Percentiles rank a stretch among this genome's conserved stretches.
Evolutionary conservation across 1,140 invertebrate genomes (phyloP).

Genomic region (Ostrea denselamellosa): DNA sequence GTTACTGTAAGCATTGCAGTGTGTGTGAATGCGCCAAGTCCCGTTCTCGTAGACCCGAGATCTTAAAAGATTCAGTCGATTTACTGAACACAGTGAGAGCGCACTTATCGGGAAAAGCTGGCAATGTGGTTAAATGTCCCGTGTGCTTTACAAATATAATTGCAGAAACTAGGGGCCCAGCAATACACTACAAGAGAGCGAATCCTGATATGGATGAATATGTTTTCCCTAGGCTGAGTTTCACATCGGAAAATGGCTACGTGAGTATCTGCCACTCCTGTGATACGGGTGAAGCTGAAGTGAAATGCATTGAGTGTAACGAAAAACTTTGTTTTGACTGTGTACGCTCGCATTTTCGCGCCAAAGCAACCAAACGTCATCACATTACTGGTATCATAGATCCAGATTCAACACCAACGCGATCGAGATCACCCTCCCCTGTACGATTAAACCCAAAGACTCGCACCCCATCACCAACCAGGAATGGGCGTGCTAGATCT

Average conservation of each 20-base stretch:
- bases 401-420: conserved; percentile 11
- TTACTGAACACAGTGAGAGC: conserved; percentile 22
- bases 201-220: conserved; percentile 6
- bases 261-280: conserved; percentile 50
- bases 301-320: conserved; percentile 53
- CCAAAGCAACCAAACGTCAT: conserved; percentile 48
- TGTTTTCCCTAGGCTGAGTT: conserved; percentile 39
- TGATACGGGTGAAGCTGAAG: conserved; percentile 49
- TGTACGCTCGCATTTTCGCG: conserved; percentile 45
- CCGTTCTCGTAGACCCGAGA: conserved; percentile 37
- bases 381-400: conserved; percentile 52
- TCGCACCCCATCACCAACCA: background rate
- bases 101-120: conserved; percentile 37
- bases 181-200: conserved; percentile 42
- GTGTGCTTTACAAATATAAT: conserved; percentile 50
- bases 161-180: conserved; percentile 14
- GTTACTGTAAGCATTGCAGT: conserved; percentile 41
- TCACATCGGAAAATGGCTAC: conserved; percentile 47
- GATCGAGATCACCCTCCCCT: background rate
- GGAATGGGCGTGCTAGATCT: conserved; percentile 3
- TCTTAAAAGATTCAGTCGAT: conserved; percentile 40
- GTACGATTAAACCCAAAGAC: background rate
- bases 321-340: conserved; percentile 57
- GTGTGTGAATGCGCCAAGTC: conserved; percentile 38
- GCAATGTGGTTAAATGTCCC: conserved; percentile 54